Base-by-base conservation (phyloP, 2,113 vertebrate genomes). In the Sylvilagus bachmani region DNA sequence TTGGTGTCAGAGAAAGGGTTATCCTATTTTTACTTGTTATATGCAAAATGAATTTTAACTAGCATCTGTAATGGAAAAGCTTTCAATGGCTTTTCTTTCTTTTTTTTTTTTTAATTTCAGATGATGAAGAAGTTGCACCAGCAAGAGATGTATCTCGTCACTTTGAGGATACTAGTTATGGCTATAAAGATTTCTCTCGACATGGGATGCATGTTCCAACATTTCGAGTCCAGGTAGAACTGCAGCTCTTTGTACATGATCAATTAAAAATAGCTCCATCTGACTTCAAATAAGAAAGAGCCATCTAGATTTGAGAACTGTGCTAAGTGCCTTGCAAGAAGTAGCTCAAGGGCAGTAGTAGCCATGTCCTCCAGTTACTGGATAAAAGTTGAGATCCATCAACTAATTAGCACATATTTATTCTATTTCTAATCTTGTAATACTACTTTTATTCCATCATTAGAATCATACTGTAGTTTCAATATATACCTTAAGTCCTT, bases 101-200 rank as follows among this genome's bases (percentile, higher is more conserved):
- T 49, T 78, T 90, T 93, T 38, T 38, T 3, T 38, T 38, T 38
- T n/a, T n/a, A n/a, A 55, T 90, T 95, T 25, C 98, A 96, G 99
- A 99, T 96, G 99, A 99, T 51, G 99, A 99, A 97, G 99, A 99
- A 95, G 98, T 97, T 2, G 98, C 98, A 91, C 98, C 99, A 24
- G 98, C 99, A 61, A 99, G 99, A 96, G 99, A 99, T 6, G 98
- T 99, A 70, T 99, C 99, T 73, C 98, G 99, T 36, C 99, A 99
- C 97, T 99, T 99, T 96, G 99, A 99, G 97, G 99, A 99, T 90
- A 99, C 99, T 92, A 99, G 99, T 97, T 99, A 99, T 8, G 99
- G 99, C 90, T 99, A 99, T 97, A 99, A 99, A 95, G 99, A 99
- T 97, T 99, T 99, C 98, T 99, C 99, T 95, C 98, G 99, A 83